phyloP scores from a whole-genome alignment of 2,888 invertebrate species.

The Apomyelois bistriatella region DNA sequence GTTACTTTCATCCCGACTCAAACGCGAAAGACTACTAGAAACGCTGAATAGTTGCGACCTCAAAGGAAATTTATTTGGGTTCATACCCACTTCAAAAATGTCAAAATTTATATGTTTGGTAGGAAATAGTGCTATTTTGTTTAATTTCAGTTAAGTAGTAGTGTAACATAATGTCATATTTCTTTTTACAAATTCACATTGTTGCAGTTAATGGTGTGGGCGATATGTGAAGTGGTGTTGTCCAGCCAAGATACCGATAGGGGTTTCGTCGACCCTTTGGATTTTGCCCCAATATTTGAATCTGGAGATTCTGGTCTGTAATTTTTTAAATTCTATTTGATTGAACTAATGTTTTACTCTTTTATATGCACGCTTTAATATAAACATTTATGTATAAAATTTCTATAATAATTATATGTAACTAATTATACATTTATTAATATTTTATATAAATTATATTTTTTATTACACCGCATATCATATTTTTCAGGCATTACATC shows the following conservation, averaged over 20 bases:
- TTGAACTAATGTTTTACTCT: background rate
- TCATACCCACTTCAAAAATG: constrained; percentile 64
- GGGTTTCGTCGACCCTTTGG: constrained; percentile 76
- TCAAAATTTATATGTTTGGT: constrained; percentile 62
- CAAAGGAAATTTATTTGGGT: constrained; percentile 52
- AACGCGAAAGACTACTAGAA: constrained; percentile 64
- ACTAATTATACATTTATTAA: background rate
- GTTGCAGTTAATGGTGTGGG: constrained; percentile 68
- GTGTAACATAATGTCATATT: background rate
- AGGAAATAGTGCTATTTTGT: constrained; percentile 30
- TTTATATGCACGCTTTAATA: constrained; percentile 14
- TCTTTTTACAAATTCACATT: constrained; percentile 22
- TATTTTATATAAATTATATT: background rate
- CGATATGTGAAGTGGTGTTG: constrained; percentile 60
- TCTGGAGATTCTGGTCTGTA: constrained; percentile 59
- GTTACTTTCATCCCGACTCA: constrained; percentile 75
- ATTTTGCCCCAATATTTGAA: constrained; percentile 77
- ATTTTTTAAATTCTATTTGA: background rate
- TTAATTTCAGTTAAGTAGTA: background rate
- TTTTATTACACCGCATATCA: background rate
- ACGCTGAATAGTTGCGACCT: constrained; percentile 43
- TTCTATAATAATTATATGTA: background rate
- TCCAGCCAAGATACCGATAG: constrained; percentile 50
- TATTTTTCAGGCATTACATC: constrained; percentile 62
- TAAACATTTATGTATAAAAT: constrained; percentile 18